Percentiles rank a stretch among this genome's conserved stretches.
These are phyloP conservation scores for Girardia tigrina DNA, from an alignment of 2,888 invertebrate genomes.

Conservation along the genomic window DNA sequence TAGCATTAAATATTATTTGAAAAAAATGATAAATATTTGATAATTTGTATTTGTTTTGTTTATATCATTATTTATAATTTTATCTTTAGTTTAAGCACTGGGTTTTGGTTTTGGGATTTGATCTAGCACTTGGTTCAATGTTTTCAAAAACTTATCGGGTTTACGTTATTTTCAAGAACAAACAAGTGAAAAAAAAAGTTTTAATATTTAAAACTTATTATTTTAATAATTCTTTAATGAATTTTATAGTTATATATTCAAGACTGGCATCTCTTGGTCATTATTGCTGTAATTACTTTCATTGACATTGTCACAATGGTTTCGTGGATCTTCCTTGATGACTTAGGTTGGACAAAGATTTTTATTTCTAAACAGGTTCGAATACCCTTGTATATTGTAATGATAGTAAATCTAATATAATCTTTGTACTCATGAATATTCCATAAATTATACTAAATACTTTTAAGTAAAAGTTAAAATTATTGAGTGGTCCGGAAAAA, in stretches of 20 bases:
- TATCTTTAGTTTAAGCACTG: not conserved
- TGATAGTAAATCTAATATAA: too few species aligned
- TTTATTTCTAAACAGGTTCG: not conserved
- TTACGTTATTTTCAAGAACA: not conserved
- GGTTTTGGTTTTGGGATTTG: constrained; percentile 3
- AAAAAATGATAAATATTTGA: too few species aligned
- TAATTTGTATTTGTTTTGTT: too few species aligned
- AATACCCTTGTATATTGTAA: too few species aligned
- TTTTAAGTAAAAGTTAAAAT: too few species aligned
- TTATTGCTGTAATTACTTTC: not conserved
- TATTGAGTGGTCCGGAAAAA: too few species aligned
- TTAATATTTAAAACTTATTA: not conserved
- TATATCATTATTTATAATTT: too few species aligned
- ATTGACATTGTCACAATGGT: not conserved
- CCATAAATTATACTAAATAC: too few species aligned
- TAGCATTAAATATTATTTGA: too few species aligned
- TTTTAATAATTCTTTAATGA: not conserved
- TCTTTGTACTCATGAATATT: too few species aligned
- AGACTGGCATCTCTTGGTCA: constrained; percentile 4
- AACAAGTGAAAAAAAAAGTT: constrained; percentile 15
- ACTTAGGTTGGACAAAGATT: not conserved
- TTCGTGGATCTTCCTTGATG: not conserved
- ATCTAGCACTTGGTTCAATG: constrained; percentile 24
- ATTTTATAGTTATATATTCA: not conserved
- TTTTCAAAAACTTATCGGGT: constrained; percentile 11